These are phyloP conservation scores for Cordilura impudica DNA, from an alignment of 2,888 invertebrate species.

Conservation along the genomic window DNA sequence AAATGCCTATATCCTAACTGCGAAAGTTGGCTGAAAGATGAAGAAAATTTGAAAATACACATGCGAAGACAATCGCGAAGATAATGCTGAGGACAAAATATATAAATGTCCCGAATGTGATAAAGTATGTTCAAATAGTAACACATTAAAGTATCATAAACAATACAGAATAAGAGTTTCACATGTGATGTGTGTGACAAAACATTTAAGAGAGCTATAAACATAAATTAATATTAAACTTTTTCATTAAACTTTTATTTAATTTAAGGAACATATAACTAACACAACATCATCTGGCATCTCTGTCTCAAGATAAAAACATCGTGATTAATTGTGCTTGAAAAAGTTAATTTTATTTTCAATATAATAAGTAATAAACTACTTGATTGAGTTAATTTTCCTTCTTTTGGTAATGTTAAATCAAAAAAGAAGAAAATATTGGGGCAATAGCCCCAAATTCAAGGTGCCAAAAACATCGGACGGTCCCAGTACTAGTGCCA, in stretches of 20 bases:
- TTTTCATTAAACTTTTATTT: background rate
- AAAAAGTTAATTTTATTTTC: no score
- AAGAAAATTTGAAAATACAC: constrained; percentile 75
- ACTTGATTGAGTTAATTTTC: no score
- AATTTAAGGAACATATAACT: constrained; percentile 75
- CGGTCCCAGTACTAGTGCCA: no score
- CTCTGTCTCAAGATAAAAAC: no score
- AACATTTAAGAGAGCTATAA: constrained; percentile 73
- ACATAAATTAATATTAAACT: background rate
- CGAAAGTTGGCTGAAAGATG: constrained; percentile 76
- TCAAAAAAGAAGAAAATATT: no score
- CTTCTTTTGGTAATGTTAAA: no score
- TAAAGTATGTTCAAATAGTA: constrained; percentile 74
- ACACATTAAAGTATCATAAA: constrained; percentile 75
- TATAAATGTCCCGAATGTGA: constrained; percentile 72
- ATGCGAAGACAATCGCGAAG: constrained; percentile 68
- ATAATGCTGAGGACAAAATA: constrained; percentile 64
- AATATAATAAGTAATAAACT: no score
- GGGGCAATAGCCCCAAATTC: no score
- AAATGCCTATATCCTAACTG: constrained; percentile 75
- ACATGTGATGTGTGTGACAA: constrained; percentile 75
- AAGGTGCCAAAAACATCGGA: no score
- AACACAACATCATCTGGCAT: no score
- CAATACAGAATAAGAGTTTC: constrained; percentile 73
- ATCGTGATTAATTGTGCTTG: no score